Conservation (phyloP, 2,888 invertebrate genomes). For the Xestia c-nigrum region DNA sequence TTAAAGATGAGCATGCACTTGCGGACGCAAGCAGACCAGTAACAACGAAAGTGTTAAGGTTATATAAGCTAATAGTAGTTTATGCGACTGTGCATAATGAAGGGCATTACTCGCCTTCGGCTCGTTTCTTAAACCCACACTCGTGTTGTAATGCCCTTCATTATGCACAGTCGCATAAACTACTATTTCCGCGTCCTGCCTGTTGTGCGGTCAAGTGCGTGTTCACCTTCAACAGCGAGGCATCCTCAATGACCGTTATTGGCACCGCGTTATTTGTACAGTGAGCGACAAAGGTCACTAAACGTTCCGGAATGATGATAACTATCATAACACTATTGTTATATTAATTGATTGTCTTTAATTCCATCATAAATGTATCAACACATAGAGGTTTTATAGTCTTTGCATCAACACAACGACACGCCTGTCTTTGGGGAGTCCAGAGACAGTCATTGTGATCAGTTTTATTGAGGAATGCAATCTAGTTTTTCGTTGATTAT, state of each 20-base stretch:
- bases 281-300: not conserved
- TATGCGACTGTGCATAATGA: no score
- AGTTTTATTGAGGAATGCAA: not conserved
- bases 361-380: not conserved
- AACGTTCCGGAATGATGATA: not conserved
- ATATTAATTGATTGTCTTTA: not conserved
- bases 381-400: not conserved
- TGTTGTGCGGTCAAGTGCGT: not conserved
- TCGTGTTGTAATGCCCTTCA: no score
- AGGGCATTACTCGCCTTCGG: no score
- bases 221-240: not conserved
- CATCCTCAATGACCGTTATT: not conserved
- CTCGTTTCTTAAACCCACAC: no score
- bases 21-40: not conserved
- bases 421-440: not conserved
- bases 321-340: slow-evolving; percentile 7
- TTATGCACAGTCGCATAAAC: no score
- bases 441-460: not conserved
- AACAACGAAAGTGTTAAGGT: no score
- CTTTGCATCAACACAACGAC: not conserved
- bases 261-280: not conserved
- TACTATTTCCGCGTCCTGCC: not conserved
- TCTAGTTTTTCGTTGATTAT: not conserved
- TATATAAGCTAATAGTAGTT: not conserved
- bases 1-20: slow-evolving; percentile 7